Percentiles rank a stretch among this genome's conserved stretches.
These are phyloP conservation scores for Drosophila barbarae DNA, from an alignment of 2,888 invertebrate genomes.

Conservation along the genomic window DNA sequence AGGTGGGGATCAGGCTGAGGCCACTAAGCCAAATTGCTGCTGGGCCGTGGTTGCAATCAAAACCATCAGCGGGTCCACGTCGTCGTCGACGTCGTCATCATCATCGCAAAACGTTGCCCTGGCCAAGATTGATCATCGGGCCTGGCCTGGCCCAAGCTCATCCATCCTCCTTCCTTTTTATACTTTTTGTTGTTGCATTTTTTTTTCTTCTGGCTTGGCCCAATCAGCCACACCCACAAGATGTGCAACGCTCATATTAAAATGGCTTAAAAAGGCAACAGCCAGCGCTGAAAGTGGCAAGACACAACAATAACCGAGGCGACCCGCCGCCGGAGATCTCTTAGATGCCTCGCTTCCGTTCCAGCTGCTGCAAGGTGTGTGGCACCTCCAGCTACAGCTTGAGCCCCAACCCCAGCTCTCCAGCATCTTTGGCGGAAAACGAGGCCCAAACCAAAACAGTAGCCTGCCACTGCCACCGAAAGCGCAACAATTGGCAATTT, in stretches of 20 bases:
- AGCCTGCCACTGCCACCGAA: conserved; percentile 58
- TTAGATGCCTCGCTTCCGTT: conserved; percentile 58
- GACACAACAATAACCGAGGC: conserved; percentile 45
- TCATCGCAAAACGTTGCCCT: conserved; percentile 46
- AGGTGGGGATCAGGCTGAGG: too few relatives aligned
- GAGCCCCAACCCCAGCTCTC: conserved; percentile 14
- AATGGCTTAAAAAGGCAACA: conserved; percentile 49
- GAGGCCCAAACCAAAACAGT: conserved; percentile 48
- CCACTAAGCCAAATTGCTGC: conserved; percentile 41
- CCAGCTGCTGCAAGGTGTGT: conserved; percentile 60
- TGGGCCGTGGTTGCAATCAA: conserved; percentile 55
- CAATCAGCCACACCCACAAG: conserved; percentile 73
- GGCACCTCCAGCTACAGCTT: conserved; percentile 37
- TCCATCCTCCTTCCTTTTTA: conserved; percentile 44
- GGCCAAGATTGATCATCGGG: conserved; percentile 68
- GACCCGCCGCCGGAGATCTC: conserved; percentile 26
- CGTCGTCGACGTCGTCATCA: conserved; percentile 40
- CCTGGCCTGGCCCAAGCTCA: conserved; percentile 55
- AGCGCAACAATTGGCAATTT: conserved; percentile 71
- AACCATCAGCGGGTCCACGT: conserved; percentile 42
- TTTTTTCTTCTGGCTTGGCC: conserved; percentile 36
- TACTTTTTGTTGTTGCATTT: neutral
- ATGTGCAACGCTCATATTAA: conserved; percentile 54
- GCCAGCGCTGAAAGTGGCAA: conserved; percentile 50
- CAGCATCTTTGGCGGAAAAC: conserved; percentile 48